Conservation (phyloP, 2,797 vertebrate species). For the Dromococcyx pavoninus region DNA sequence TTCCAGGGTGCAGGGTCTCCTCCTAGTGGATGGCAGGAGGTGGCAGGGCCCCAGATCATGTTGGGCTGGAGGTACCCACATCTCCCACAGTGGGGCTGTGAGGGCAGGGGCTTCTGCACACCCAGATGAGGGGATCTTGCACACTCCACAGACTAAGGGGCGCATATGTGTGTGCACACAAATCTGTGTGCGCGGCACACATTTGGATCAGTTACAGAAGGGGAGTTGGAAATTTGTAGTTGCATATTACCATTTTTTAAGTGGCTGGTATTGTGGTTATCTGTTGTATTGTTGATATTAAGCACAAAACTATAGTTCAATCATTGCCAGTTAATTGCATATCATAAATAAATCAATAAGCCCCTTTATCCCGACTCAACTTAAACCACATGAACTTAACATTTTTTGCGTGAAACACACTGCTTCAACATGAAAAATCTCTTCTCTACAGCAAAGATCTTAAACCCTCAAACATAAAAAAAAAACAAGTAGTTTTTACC, state of each 20-base stretch:
- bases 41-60: not conserved
- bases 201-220: not conserved
- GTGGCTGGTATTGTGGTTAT: not conserved
- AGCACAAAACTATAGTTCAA: not conserved
- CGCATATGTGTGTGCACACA: not conserved
- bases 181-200: not conserved
- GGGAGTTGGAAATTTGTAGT: not conserved
- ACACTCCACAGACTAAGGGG: fast-evolving
- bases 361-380: not conserved
- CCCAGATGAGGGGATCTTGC: not conserved
- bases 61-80: fast-evolving
- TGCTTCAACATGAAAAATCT: not conserved
- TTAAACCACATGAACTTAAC: not conserved
- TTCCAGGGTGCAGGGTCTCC: not conserved
- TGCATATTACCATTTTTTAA: not conserved
- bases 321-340: not conserved
- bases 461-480: not conserved
- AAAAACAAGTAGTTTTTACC: not conserved
- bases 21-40: not conserved
- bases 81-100: not conserved
- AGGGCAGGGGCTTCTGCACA: not conserved
- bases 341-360: not conserved
- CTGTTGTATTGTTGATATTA: not conserved
- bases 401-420: not conserved
- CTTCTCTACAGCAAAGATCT: not conserved